Conservation (phyloP, 2,113 vertebrate species). For the Ceratotherium simum region DNA sequence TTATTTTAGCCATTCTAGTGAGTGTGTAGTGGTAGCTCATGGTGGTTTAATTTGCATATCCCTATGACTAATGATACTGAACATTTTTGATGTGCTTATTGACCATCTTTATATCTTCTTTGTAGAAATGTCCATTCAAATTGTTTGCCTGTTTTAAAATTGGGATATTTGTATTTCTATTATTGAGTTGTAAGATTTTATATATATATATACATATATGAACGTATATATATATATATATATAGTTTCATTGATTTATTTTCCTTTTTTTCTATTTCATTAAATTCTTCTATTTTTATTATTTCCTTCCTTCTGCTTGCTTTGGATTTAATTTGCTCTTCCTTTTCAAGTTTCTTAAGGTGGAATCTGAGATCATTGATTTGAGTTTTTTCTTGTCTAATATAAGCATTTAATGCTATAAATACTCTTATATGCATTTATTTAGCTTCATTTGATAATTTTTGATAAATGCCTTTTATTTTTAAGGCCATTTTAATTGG, state of each 20-base stretch:
- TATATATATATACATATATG: not conserved
- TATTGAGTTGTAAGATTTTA: not conserved
- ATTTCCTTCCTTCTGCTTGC: not conserved
- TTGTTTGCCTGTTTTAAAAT: slow-evolving; percentile 11
- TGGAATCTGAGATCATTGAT: not conserved
- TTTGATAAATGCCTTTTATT: not conserved
- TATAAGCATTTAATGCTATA: not conserved
- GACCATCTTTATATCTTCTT: slow-evolving; percentile 2
- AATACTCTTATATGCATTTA: not conserved
- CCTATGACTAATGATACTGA: not conserved
- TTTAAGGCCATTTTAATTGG: not conserved
- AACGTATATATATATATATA: not conserved
- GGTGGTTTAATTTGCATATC: slow-evolving; percentile 44
- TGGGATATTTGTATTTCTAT: not conserved
- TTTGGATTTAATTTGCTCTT: slow-evolving; percentile 11
- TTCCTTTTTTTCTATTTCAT: not conserved
- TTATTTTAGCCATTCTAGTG: not conserved
- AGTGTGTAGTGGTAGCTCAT: not conserved
- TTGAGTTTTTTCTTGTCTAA: not conserved
- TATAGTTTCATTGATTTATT: not conserved
- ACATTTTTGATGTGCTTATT: not conserved
- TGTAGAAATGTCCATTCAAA: slow-evolving; percentile 32
- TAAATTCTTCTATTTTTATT: not conserved
- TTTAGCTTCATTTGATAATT: not conserved
- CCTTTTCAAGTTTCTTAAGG: not conserved